Percentiles rank a stretch among this genome's conserved stretches.
These are phyloP conservation scores for Drosophila greeni DNA, from an alignment of 2,888 invertebrate species.

Conservation along the genomic window DNA sequence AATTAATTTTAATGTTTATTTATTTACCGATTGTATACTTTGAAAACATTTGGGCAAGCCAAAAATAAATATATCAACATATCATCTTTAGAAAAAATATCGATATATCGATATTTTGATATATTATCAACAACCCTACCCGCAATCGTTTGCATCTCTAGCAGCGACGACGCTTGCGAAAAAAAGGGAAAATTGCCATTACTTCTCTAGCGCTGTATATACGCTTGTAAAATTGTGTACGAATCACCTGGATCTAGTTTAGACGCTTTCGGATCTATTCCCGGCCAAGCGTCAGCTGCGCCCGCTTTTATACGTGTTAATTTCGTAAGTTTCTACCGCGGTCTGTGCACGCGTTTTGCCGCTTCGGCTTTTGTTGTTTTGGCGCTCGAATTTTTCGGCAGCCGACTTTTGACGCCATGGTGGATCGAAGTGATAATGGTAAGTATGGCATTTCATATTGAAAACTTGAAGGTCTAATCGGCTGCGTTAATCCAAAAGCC, in stretches of 20 bases:
- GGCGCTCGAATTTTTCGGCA: constrained; percentile 66
- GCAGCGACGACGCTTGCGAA: constrained; percentile 45
- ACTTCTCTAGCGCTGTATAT: constrained; percentile 20
- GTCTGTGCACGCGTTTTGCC: constrained; percentile 63
- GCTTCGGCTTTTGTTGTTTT: constrained; percentile 68
- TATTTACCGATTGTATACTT: too few relatives aligned
- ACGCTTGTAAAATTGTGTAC: constrained; percentile 24
- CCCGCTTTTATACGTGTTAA: background rate
- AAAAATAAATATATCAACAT: too few relatives aligned
- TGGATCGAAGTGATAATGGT: constrained; percentile 79
- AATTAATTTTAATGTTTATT: too few relatives aligned
- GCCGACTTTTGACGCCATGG: constrained; percentile 70
- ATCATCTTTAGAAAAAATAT: too few relatives aligned
- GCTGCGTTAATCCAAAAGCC: constrained; percentile 46
- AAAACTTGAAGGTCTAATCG: background rate
- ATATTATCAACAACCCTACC: too few relatives aligned
- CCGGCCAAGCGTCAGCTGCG: background rate
- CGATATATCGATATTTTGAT: too few relatives aligned
- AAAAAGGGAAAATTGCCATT: constrained; percentile 39
- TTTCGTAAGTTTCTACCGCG: constrained; percentile 40
- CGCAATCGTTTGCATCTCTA: constrained; percentile 14
- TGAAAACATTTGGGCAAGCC: too few relatives aligned
- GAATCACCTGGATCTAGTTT: background rate
- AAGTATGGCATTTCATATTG: constrained; percentile 29
- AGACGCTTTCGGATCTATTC: background rate